Evolutionary conservation across 64 coral and sea anemone genomes (phyloP).

Genomic region (Porites lutea): DNA sequence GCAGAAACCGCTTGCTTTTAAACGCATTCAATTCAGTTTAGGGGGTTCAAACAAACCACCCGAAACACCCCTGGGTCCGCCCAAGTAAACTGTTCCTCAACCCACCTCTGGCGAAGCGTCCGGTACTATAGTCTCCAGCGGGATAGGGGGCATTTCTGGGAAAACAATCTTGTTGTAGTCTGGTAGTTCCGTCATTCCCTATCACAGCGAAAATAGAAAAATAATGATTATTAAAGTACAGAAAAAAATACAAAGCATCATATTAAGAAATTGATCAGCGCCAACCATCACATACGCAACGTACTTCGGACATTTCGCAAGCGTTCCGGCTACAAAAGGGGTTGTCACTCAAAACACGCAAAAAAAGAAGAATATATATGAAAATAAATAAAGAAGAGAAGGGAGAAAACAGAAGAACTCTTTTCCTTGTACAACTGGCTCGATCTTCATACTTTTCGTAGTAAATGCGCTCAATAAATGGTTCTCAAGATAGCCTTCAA

Average conservation of each 20-base stretch:
- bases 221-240: not conserved
- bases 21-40: not conserved
- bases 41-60: not conserved
- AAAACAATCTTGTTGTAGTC: constrained; percentile 99
- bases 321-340: not conserved
- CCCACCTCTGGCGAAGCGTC: constrained; percentile 91
- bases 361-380: constrained; percentile 8
- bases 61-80: not conserved
- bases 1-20: not conserved
- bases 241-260: constrained; percentile 1
- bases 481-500: constrained; percentile 1
- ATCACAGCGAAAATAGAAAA: not conserved
- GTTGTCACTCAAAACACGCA: not conserved
- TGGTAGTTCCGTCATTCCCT: constrained; percentile 99
- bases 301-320: not conserved
- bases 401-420: constrained; percentile 14
- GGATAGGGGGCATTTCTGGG: constrained; percentile 98
- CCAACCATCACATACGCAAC: constrained; percentile 16
- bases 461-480: constrained; percentile 13
- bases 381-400: constrained; percentile 1
- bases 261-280: not conserved
- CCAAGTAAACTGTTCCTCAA: not conserved
- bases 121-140: constrained; percentile 94
- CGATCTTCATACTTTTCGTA: constrained; percentile 12
- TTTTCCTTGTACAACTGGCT: constrained; percentile 14